Evolutionary conservation across 2,888 invertebrate genomes (phyloP).

Genomic region (Drosophila falleni): DNA sequence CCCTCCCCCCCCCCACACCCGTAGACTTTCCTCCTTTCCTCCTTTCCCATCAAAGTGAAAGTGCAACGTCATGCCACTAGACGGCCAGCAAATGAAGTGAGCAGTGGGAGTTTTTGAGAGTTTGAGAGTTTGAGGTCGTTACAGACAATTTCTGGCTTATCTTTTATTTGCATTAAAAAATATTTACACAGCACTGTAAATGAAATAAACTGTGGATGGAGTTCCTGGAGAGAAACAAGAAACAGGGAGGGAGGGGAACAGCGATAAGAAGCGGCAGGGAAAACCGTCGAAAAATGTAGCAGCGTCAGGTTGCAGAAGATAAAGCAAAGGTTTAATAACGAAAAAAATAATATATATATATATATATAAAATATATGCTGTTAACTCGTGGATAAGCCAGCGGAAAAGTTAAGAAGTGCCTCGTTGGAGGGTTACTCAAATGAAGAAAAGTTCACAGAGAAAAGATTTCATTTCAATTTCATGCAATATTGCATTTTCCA

Average conservation of each 20-base stretch:
- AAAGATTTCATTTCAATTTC: slow-evolving; percentile 14
- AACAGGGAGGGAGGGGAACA: neutral
- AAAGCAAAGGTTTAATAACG: slow-evolving; percentile 39
- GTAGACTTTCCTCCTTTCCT: neutral
- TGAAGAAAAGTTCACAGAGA: slow-evolving; percentile 10
- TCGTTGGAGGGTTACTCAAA: slow-evolving; percentile 14
- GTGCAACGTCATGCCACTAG: slow-evolving; percentile 65
- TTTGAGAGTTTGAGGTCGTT: slow-evolving; percentile 52
- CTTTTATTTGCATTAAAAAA: slow-evolving; percentile 76
- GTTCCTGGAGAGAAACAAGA: too few species aligned
- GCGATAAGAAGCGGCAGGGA: slow-evolving; percentile 1
- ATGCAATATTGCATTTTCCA: slow-evolving; percentile 15
- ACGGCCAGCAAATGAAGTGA: slow-evolving; percentile 19
- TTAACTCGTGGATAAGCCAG: slow-evolving; percentile 27
- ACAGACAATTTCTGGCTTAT: slow-evolving; percentile 66
- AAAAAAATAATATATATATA: slow-evolving; percentile 5
- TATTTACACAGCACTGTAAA: slow-evolving; percentile 71
- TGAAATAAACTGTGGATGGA: slow-evolving; percentile 24
- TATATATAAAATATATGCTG: slow-evolving; percentile 21
- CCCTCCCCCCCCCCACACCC: too few species aligned
- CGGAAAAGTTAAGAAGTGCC: slow-evolving; percentile 24
- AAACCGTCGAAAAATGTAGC: slow-evolving; percentile 27
- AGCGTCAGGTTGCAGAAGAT: slow-evolving; percentile 43
- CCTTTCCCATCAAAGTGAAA: slow-evolving; percentile 39
- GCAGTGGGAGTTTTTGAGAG: slow-evolving; percentile 41